A percentile compares a stretch with the other conserved stretches of the same genome.
These are phyloP conservation scores for Ips typographus DNA, from an alignment of 1,140 invertebrate species.

Conservation along the genomic window DNA sequence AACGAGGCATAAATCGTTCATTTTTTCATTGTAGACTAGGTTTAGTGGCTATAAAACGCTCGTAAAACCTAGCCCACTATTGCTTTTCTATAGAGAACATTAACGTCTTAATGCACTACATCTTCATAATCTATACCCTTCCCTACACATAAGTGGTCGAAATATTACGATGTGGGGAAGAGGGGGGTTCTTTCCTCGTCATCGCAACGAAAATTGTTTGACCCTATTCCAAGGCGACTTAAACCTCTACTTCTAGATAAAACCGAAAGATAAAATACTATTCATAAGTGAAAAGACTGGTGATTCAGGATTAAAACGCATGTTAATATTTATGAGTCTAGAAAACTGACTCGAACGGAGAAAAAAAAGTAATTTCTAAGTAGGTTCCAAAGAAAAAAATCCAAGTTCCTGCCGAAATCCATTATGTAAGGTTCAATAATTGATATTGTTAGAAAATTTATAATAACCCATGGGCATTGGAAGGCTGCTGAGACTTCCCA, in stretches of 20 bases:
- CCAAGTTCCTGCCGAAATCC: not conserved
- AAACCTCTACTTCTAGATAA: constrained; percentile 30
- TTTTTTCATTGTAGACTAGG: not conserved
- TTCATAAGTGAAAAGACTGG: constrained; percentile 29
- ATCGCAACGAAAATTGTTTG: constrained; percentile 11
- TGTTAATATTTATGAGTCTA: constrained; percentile 21
- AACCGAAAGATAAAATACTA: constrained; percentile 32
- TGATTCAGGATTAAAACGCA: constrained; percentile 19
- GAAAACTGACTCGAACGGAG: not conserved
- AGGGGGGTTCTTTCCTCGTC: not conserved
- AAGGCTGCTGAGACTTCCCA: constrained; percentile 10
- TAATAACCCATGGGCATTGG: constrained; percentile 16
- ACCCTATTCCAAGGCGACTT: constrained; percentile 16
- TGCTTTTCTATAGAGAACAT: not conserved
- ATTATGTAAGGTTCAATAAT: constrained; percentile 15
- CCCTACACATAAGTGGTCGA: not conserved
- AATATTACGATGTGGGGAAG: not conserved
- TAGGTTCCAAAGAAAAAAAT: not conserved
- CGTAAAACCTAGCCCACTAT: constrained; percentile 2
- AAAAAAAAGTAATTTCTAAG: not conserved
- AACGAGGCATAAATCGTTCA: not conserved
- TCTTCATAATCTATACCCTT: not conserved
- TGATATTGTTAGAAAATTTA: constrained; percentile 33
- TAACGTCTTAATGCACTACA: not conserved
- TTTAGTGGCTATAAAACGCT: constrained; percentile 2